Evolutionary conservation across 2,888 invertebrate species (phyloP).

Genomic region (Chaitophorus viminalis): DNA sequence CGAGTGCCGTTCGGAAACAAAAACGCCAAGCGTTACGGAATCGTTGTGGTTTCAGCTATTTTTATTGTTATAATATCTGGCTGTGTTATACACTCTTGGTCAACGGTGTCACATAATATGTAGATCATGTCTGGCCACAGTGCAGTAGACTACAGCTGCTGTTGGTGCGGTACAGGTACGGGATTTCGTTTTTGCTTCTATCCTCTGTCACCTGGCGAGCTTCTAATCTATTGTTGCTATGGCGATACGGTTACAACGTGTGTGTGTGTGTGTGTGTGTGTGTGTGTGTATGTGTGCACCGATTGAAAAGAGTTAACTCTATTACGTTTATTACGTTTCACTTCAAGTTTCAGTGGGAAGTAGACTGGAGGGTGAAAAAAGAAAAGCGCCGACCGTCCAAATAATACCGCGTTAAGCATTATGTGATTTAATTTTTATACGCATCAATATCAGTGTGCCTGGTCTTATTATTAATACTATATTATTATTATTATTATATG

Average conservation of each 20-base stretch:
- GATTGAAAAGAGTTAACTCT: too few relatives aligned
- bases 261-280: too few relatives aligned
- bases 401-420: slow-evolving; percentile 17
- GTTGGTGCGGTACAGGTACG: neutral
- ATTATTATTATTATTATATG: neutral
- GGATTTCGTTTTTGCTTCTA: slow-evolving; percentile 30
- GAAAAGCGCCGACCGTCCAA: neutral
- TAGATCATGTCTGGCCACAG: neutral
- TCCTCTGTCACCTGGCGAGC: slow-evolving; percentile 7
- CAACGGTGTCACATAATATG: neutral
- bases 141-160: neutral
- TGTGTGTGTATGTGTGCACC: too few relatives aligned
- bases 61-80: too few relatives aligned
- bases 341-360: neutral
- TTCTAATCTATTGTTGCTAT: slow-evolving; percentile 33
- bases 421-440: neutral
- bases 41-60: too few relatives aligned
- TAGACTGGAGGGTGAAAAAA: neutral
- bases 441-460: too few relatives aligned
- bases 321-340: neutral
- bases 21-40: too few relatives aligned
- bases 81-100: too few relatives aligned
- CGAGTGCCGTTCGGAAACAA: neutral
- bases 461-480: neutral
- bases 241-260: neutral